Conservation (phyloP, 2,888 invertebrate species). For the Ramazzottius varieornatus region DNA sequence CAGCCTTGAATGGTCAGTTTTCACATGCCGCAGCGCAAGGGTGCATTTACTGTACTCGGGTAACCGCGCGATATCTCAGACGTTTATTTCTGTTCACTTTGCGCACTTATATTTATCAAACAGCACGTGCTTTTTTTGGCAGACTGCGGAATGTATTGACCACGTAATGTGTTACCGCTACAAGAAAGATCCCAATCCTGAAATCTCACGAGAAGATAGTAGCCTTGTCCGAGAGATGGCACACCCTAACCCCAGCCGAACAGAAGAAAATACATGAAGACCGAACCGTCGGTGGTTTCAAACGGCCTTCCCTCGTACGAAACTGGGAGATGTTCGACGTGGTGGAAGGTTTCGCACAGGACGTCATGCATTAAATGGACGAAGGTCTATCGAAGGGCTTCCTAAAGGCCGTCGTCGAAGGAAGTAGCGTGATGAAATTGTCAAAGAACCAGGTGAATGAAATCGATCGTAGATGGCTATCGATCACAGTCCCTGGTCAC, state of each 20-base stretch:
- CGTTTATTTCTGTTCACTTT: no score
- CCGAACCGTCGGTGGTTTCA: not conserved
- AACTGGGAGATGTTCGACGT: not conserved
- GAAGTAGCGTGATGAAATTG: not conserved
- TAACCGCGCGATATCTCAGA: no score
- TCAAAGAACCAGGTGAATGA: not conserved
- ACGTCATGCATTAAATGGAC: not conserved
- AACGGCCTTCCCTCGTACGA: not conserved
- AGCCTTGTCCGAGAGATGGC: not conserved
- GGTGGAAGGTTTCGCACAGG: not conserved
- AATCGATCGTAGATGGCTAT: not conserved
- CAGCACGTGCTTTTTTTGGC: no score
- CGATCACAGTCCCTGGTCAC: not conserved
- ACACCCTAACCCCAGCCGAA: not conserved
- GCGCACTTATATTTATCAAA: no score
- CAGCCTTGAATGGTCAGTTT: not conserved
- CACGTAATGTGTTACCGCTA: no score
- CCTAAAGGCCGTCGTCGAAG: not conserved
- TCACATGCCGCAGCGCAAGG: not conserved
- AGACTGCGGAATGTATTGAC: no score
- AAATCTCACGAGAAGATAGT: not conserved
- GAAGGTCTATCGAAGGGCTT: not conserved
- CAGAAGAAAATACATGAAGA: not conserved
- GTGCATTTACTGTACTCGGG: not conserved
- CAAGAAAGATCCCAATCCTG: not conserved